Conservation (phyloP, 2,113 vertebrate genomes). For the Corapipo altera region DNA sequence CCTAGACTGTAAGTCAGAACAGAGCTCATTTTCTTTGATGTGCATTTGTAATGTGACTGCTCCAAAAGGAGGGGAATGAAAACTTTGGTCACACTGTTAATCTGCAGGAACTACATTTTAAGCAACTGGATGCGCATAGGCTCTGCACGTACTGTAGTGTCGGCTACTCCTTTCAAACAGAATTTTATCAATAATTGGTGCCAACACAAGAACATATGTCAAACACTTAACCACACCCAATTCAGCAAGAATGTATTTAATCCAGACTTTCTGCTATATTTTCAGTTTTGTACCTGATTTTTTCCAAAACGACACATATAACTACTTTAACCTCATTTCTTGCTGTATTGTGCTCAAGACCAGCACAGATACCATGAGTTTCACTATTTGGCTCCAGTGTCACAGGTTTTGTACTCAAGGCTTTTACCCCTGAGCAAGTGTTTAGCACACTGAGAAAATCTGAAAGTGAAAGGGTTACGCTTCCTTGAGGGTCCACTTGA, state of each 20-base stretch:
- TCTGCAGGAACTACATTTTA: constrained; percentile 5
- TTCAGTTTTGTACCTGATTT: background rate
- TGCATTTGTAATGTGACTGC: constrained; percentile 39
- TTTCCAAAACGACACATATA: background rate
- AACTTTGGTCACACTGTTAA: constrained; percentile 41
- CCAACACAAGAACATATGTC: background rate
- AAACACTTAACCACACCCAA: background rate
- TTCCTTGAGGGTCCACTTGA: constrained; percentile 38
- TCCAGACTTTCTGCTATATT: background rate
- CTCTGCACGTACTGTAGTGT: background rate
- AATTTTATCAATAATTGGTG: constrained; percentile 3
- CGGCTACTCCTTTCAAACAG: background rate
- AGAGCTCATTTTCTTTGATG: constrained; percentile 55
- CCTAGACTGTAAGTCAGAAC: constrained; percentile 51
- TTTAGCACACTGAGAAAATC: background rate
- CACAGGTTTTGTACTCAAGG: background rate
- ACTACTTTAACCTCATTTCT: background rate
- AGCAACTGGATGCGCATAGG: background rate
- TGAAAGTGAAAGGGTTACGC: constrained; percentile 52
- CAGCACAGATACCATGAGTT: background rate
- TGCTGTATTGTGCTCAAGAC: background rate
- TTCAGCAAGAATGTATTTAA: background rate
- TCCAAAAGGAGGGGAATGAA: constrained; percentile 32
- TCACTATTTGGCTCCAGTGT: background rate
- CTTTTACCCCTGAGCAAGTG: background rate